phyloP scores from a whole-genome alignment of 1,140 invertebrate species.

The Penaeus indicus region DNA sequence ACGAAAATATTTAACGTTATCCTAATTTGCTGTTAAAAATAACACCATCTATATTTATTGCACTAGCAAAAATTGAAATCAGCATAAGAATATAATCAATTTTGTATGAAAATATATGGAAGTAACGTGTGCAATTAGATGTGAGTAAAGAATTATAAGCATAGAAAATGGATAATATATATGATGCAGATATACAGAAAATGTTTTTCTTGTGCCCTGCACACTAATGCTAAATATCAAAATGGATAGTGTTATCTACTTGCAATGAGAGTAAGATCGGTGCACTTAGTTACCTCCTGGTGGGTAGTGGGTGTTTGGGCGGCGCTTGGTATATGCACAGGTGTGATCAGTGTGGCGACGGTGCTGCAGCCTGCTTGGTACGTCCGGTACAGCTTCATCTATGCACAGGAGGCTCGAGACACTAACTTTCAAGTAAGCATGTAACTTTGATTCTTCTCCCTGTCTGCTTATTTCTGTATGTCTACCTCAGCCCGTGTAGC shows the following conservation, averaged over 20 bases:
- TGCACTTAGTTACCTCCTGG: slow-evolving; percentile 45
- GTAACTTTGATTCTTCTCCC: no score
- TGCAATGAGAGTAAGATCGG: slow-evolving; percentile 39
- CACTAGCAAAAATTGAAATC: no score
- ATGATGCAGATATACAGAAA: not conserved
- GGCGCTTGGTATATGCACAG: slow-evolving; percentile 24
- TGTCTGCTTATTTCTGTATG: no score
- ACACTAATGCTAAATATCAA: not conserved
- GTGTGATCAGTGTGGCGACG: slow-evolving; percentile 43
- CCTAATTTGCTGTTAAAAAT: no score
- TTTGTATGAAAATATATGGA: no score
- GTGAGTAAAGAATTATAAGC: no score
- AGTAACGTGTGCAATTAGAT: no score
- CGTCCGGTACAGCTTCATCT: slow-evolving; percentile 39
- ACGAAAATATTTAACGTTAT: no score
- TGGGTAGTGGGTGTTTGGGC: slow-evolving; percentile 53
- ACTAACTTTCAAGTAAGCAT: slow-evolving; percentile 38
- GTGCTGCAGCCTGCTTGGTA: slow-evolving; percentile 51
- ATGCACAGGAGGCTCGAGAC: slow-evolving; percentile 35
- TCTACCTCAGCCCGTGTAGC: no score
- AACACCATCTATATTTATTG: no score
- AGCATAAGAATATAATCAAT: no score
- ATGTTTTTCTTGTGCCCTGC: not conserved
- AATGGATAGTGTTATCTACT: not conserved
- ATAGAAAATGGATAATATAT: no score